Percentiles rank a stretch among this genome's conserved stretches.
These are phyloP conservation scores for Glareola pratincola DNA, from an alignment of 2,113 vertebrate genomes.

Conservation along the genomic window DNA sequence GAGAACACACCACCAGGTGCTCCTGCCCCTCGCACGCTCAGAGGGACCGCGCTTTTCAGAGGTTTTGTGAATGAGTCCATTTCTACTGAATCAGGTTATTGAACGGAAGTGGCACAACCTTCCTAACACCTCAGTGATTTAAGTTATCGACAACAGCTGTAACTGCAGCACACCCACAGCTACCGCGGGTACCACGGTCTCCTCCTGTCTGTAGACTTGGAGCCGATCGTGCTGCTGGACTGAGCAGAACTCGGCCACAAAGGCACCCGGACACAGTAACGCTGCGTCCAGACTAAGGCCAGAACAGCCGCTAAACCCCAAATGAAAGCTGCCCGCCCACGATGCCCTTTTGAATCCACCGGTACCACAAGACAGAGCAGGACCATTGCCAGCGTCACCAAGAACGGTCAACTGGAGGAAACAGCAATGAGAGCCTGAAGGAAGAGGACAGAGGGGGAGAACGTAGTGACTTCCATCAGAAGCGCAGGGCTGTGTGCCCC, in stretches of 20 bases:
- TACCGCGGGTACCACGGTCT: neutral
- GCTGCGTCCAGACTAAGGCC: neutral
- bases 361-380: neutral
- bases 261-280: neutral
- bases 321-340: neutral
- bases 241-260: neutral
- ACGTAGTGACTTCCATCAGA: neutral
- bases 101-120: neutral
- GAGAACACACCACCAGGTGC: neutral
- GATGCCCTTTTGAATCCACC: neutral
- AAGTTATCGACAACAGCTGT: neutral
- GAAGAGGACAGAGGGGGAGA: accelerated
- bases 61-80: neutral
- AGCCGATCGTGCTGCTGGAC: neutral
- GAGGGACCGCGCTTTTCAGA: neutral
- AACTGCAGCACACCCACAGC: neutral
- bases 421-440: neutral
- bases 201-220: neutral
- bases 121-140: neutral
- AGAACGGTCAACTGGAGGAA: neutral
- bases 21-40: neutral
- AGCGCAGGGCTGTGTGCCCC: neutral
- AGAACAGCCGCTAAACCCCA: neutral
- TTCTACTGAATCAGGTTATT: neutral
- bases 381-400: neutral